Conservation (phyloP, 2,888 invertebrate species). For the Leptogaster cylindrica region DNA sequence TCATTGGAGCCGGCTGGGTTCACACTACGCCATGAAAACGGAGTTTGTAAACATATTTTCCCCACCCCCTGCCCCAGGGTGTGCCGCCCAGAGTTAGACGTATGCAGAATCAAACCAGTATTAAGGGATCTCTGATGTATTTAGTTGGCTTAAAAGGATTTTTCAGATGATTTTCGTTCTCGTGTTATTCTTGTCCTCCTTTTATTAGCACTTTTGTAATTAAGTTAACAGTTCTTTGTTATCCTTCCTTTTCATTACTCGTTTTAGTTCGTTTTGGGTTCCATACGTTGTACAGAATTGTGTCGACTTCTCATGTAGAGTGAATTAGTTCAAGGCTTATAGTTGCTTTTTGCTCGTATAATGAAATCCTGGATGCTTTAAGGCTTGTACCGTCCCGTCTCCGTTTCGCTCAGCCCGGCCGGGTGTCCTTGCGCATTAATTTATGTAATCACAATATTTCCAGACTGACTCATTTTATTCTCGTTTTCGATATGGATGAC, state of each 20-base stretch:
- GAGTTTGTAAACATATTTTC: too few species aligned
- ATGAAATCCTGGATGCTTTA: background rate
- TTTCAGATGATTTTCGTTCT: conserved; percentile 42
- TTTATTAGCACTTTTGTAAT: conserved; percentile 45
- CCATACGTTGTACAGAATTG: background rate
- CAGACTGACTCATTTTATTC: conserved; percentile 9
- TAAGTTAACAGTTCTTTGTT: conserved; percentile 45
- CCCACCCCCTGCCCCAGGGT: too few species aligned
- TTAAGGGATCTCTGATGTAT: conserved; percentile 42
- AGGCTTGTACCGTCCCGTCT: too few species aligned
- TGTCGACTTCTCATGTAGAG: background rate
- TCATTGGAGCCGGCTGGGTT: background rate
- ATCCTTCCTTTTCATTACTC: background rate
- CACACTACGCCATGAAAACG: too few species aligned
- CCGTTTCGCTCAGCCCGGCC: too few species aligned
- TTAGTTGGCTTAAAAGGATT: conserved; percentile 45
- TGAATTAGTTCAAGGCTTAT: background rate
- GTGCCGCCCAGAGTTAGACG: too few species aligned
- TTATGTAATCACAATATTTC: conserved; percentile 8
- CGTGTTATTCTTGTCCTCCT: conserved; percentile 37
- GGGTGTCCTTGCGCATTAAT: too few species aligned
- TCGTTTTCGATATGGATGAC: background rate
- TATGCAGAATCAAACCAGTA: conserved; percentile 21
- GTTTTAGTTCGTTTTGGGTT: background rate
- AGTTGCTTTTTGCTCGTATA: background rate